Evolutionary conservation across 1,140 invertebrate genomes (phyloP).

Genomic region (Psix sp.): DNA sequence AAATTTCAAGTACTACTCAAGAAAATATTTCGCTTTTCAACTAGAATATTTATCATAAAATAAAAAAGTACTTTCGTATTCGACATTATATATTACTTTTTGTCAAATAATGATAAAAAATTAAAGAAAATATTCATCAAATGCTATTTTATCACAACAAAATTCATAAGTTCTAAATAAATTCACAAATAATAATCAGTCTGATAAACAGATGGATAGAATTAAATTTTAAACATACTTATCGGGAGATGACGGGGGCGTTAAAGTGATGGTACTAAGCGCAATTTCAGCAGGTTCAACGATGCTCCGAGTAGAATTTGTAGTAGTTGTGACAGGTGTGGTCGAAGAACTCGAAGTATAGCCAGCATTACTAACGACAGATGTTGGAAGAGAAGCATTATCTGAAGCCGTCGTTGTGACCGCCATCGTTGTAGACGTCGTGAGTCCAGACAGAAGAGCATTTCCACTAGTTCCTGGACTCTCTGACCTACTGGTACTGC

Average conservation of each 20-base stretch:
- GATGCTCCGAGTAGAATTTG: slow-evolving; percentile 69
- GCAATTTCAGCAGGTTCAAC: slow-evolving; percentile 72
- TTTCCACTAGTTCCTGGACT: slow-evolving; percentile 69
- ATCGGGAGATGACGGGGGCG: slow-evolving; percentile 80
- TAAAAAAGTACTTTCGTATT: too few relatives aligned
- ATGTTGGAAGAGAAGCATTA: slow-evolving; percentile 44
- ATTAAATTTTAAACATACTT: slow-evolving; percentile 74
- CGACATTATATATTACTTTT: too few relatives aligned
- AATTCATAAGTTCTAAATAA: too few relatives aligned
- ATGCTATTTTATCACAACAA: too few relatives aligned
- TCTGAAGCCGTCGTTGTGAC: slow-evolving; percentile 44
- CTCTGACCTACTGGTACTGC: slow-evolving; percentile 70
- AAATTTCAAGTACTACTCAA: too few relatives aligned
- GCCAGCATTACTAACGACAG: slow-evolving; percentile 48
- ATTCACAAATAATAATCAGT: too few relatives aligned
- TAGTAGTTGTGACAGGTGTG: slow-evolving; percentile 72
- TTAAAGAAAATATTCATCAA: too few relatives aligned
- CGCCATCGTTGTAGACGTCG: slow-evolving; percentile 38
- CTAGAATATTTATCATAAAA: too few relatives aligned
- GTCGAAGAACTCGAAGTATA: slow-evolving; percentile 53
- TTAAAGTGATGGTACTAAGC: slow-evolving; percentile 77
- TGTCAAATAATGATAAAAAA: too few relatives aligned
- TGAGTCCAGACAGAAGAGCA: slow-evolving; percentile 35
- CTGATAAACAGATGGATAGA: too few relatives aligned
- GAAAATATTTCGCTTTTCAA: too few relatives aligned